Evolutionary conservation across 2,113 vertebrate genomes (phyloP), one percentile per base, ranked within the genome.

Genomic region (Pachypanchax playfairii): DNA sequence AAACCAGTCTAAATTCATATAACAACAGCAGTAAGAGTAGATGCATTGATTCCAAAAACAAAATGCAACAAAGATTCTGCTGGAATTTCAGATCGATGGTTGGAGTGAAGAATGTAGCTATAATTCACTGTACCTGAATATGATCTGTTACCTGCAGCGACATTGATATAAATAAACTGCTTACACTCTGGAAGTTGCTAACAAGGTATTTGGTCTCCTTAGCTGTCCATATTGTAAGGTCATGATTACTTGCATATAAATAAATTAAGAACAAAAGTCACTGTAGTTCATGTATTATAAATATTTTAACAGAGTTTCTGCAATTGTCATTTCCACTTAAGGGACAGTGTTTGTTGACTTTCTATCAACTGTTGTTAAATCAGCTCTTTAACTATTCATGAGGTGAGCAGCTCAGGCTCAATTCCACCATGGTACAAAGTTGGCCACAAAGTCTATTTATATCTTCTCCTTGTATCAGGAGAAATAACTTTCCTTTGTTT

Each of bases 401-500:
- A 22, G 63, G 63, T 60, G 65, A 65, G 60, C 35, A 26, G 21
- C 43, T 61, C 53, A 29, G 20, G 31, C 43, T 53, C 10, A 22
- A 3, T 14, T 65, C 18, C 35, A 48, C 4, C 4, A n/a, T 35
- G 7, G 31, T 15, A 22, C n/a, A 24, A 35, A 51, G 20, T 26
- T 55, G 14, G 3, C 33, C 20, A 60, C 8, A 20, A 38, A 22
- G 36, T n/a, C 1, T 24, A 18, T 65, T 68, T 28, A 24, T 17
- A 14, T 1, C 3, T 49, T 25, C 35, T 38, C 58, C 17, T 44
- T 8, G 22, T 46, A 58, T 5, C 12, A 13, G 33, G 28, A 20
- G 14, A n/a, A 46, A 47, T 36, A 42, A 53, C 26, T 54, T 63
- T 62, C 46, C 17, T 21, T 52, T 46, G 29, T 51, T 58, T 72